These are phyloP conservation scores for Oryctolagus cuniculus DNA, from an alignment of 2,113 vertebrate genomes.

Conservation along the genomic window DNA sequence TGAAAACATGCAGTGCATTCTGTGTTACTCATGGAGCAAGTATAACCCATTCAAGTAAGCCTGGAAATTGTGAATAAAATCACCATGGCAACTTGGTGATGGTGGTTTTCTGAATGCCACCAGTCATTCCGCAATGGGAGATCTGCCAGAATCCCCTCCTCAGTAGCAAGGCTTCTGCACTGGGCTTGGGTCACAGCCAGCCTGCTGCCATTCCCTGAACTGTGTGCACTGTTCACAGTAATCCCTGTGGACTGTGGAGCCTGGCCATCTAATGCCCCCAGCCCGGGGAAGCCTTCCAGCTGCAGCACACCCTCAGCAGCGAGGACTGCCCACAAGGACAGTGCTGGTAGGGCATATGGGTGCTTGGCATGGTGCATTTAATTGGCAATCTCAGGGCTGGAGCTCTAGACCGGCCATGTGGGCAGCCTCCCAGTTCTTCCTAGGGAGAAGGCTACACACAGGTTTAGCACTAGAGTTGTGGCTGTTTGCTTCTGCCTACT, in stretches of 20 bases:
- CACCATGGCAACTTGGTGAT: neutral
- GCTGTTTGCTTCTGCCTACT: neutral
- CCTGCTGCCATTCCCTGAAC: neutral
- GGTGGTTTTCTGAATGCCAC: slow-evolving; percentile 67
- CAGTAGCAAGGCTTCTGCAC: neutral
- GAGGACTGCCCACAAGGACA: neutral
- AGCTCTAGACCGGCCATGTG: neutral
- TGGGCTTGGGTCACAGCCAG: neutral
- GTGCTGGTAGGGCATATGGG: neutral
- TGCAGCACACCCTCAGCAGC: rapidly evolving
- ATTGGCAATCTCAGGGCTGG: neutral
- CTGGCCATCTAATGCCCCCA: no score
- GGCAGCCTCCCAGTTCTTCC: neutral
- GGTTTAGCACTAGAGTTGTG: neutral
- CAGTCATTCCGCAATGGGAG: neutral
- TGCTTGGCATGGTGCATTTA: rapidly evolving
- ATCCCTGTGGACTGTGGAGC: neutral
- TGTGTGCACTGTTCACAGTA: neutral
- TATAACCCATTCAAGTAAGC: slow-evolving; percentile 53
- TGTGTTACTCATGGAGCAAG: slow-evolving; percentile 63
- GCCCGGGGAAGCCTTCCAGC: no score
- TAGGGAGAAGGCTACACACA: neutral
- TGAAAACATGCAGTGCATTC: slow-evolving; percentile 34
- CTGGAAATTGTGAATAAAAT: slow-evolving; percentile 63
- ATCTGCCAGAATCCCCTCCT: slow-evolving; percentile 4